Conservation (phyloP, 1,140 invertebrate species). For the Drosophila orosa region DNA sequence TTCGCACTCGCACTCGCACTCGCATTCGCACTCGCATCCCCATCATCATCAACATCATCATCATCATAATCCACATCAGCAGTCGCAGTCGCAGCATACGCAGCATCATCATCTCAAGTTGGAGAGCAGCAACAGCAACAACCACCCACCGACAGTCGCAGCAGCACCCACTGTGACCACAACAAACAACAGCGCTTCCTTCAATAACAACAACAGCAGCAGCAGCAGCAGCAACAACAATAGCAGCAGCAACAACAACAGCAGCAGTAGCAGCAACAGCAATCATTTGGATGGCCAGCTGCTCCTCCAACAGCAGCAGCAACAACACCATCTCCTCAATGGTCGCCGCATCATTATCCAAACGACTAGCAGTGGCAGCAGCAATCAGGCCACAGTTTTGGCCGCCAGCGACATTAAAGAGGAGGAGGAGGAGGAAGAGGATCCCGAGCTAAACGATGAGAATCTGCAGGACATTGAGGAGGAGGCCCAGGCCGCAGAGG, state of each 20-base stretch:
- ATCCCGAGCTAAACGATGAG: conserved; percentile 80
- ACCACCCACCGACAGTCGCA: conserved; percentile 77
- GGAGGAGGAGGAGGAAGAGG: conserved; percentile 76
- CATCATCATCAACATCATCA: conserved; percentile 24
- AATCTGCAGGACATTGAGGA: conserved; percentile 81
- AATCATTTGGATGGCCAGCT: conserved; percentile 42
- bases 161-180: conserved; percentile 26
- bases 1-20: conserved; percentile 32
- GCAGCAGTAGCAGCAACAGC: conserved; percentile 36
- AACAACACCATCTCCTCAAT: conserved; percentile 71
- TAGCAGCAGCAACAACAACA: conserved; percentile 54
- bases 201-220: conserved; percentile 55
- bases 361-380: conserved; percentile 45
- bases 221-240: conserved; percentile 47
- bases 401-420: conserved; percentile 61
- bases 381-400: conserved; percentile 23
- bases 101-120: conserved; percentile 44
- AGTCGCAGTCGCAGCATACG: conserved; percentile 16
- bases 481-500: conserved; percentile 79
- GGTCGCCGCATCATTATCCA: conserved; percentile 80
- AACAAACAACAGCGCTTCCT: conserved; percentile 41
- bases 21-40: conserved; percentile 41
- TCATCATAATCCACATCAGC: conserved; percentile 22
- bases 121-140: conserved; percentile 42
- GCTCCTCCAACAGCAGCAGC: conserved; percentile 59